A percentile compares a stretch with the other conserved stretches of the same genome.
These are phyloP conservation scores for Trogon melanurus DNA, from an alignment of 2,113 vertebrate species.

Conservation along the genomic window DNA sequence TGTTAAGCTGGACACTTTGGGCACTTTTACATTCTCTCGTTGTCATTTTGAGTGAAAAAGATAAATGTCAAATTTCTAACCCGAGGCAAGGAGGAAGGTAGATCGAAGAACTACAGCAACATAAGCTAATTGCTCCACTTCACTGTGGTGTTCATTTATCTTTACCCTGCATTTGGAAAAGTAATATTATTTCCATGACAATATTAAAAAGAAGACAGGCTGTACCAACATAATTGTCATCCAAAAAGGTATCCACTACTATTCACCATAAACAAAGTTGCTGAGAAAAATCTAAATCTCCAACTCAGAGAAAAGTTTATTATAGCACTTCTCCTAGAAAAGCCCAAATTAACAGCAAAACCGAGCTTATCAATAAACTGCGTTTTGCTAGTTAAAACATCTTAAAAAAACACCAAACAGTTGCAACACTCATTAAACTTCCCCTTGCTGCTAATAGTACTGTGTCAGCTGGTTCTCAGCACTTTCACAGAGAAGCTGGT, in stretches of 20 bases:
- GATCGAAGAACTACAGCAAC: neutral
- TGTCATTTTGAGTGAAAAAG: neutral
- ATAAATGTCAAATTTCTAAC: neutral
- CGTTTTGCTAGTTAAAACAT: neutral
- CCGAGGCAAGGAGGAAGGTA: neutral
- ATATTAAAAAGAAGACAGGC: neutral
- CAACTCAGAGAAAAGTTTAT: neutral
- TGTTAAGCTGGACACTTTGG: neutral
- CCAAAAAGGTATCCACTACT: neutral
- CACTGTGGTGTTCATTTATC: neutral
- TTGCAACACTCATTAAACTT: constrained; percentile 52
- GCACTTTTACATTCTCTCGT: neutral
- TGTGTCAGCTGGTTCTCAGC: constrained; percentile 15
- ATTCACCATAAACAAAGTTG: neutral
- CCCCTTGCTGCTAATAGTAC: neutral
- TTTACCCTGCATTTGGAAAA: neutral
- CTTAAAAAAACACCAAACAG: neutral
- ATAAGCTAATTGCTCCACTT: neutral
- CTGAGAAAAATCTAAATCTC: neutral
- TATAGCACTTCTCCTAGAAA: neutral
- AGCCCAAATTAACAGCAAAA: neutral
- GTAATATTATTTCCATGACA: neutral
- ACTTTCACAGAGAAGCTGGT: neutral
- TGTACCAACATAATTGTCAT: neutral
- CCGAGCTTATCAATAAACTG: neutral